Percentiles rank a stretch among this genome's conserved stretches.
phyloP scores from a whole-genome alignment of 2,113 vertebrate genomes.

The Podocnemis expansa region DNA sequence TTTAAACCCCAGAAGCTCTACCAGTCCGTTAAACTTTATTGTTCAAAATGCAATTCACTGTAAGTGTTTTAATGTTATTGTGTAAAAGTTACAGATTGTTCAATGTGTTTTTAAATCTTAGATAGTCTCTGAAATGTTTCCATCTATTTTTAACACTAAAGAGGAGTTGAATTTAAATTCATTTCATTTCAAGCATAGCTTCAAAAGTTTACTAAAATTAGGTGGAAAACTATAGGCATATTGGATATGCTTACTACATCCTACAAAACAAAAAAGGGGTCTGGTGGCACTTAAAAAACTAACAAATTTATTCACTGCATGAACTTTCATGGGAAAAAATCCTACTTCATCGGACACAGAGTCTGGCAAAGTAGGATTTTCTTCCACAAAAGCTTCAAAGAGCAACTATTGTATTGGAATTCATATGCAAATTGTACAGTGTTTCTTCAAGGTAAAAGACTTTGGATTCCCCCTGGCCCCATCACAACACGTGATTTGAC shows the following conservation, averaged over 20 bases:
- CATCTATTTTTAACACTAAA: neutral
- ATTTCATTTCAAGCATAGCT: neutral
- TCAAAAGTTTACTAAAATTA: neutral
- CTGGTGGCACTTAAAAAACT: too few species aligned
- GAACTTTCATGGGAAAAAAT: too few species aligned
- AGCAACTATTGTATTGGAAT: too few species aligned
- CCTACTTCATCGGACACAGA: too few species aligned
- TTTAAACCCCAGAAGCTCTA: slow-evolving; percentile 85
- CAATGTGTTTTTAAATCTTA: neutral
- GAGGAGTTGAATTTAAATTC: neutral
- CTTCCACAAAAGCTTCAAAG: too few species aligned
- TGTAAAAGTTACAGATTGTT: neutral
- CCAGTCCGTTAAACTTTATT: slow-evolving; percentile 91
- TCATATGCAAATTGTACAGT: too few species aligned
- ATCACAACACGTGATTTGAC: too few species aligned
- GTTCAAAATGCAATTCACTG: slow-evolving; percentile 87
- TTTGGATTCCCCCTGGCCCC: too few species aligned
- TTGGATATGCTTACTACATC: neutral
- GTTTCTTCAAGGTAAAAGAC: too few species aligned
- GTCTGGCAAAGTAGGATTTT: too few species aligned
- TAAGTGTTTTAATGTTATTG: slow-evolving; percentile 75
- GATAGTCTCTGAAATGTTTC: neutral
- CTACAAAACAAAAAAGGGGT: too few species aligned
- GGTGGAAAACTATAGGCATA: neutral
- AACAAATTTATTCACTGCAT: too few species aligned